Conservation (phyloP, 2,797 vertebrate genomes). For the Acanthornis magna region DNA sequence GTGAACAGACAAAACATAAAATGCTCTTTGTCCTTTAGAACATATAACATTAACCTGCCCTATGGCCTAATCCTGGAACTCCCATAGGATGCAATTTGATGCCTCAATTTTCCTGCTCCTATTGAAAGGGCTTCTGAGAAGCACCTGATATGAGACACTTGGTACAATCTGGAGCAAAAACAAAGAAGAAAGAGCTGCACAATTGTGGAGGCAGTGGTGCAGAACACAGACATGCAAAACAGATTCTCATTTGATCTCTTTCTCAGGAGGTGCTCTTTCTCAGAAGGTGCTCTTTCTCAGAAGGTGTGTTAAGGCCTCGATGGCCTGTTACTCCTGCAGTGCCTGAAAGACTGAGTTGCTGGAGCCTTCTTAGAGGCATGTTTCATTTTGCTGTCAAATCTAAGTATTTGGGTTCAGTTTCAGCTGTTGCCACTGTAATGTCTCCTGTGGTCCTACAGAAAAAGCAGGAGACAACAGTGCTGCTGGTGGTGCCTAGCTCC, state of each 20-base stretch:
- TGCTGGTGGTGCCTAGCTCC: neutral
- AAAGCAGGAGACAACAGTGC: neutral
- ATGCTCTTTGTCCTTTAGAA: neutral
- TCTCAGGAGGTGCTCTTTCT: constrained; percentile 24
- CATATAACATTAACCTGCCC: neutral
- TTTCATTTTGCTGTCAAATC: neutral
- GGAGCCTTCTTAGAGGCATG: neutral
- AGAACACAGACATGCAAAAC: neutral
- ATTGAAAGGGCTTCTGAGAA: neutral
- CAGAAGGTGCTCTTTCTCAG: neutral
- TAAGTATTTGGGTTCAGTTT: neutral
- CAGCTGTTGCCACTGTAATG: neutral
- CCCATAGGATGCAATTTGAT: neutral
- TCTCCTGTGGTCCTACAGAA: neutral
- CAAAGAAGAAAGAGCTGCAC: neutral
- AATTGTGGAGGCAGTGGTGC: neutral
- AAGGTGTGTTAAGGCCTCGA: neutral
- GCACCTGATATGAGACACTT: neutral
- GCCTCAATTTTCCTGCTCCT: neutral
- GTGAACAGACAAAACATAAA: neutral
- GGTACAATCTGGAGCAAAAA: neutral
- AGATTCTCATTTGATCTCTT: neutral
- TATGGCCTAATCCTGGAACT: neutral
- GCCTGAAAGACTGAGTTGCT: neutral
- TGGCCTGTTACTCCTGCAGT: neutral